A percentile compares a stretch with the other conserved stretches of the same genome.
These are phyloP conservation scores for Branchipolynoe longqiensis DNA, from an alignment of 2,888 invertebrate species.

Conservation along the genomic window DNA sequence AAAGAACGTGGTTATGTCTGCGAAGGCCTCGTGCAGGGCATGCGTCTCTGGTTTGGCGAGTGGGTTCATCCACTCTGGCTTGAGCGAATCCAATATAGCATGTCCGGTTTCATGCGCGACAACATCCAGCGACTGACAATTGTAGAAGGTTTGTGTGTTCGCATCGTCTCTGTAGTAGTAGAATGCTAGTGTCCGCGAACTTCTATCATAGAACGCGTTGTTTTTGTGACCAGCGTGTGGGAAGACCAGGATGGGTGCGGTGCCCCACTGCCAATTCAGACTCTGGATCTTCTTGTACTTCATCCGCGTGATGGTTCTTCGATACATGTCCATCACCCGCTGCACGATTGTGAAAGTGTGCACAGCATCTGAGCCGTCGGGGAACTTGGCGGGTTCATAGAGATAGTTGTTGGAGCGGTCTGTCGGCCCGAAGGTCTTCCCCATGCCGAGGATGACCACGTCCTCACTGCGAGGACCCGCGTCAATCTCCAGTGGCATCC, in stretches of 20 bases:
- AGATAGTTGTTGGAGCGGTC: conserved; percentile 49
- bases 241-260: conserved; percentile 17
- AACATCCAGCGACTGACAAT: conserved; percentile 29
- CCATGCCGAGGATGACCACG: conserved; percentile 24
- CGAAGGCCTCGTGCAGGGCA: conserved; percentile 53
- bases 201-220: conserved; percentile 43
- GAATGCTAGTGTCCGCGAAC: conserved; percentile 14
- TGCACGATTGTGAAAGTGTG: conserved; percentile 51
- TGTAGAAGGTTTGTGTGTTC: conserved; percentile 44
- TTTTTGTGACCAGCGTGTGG: conserved; percentile 37
- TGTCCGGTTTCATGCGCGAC: conserved; percentile 58
- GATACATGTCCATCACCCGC: conserved; percentile 47
- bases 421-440: conserved; percentile 40
- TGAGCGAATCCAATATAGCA: conserved; percentile 49
- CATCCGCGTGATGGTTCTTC: conserved; percentile 28
- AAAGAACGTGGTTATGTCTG: conserved; percentile 51
- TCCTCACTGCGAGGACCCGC: conserved; percentile 52
- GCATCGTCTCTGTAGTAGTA: conserved; percentile 32
- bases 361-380: conserved; percentile 39
- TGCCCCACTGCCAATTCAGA: conserved; percentile 55
- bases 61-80: conserved; percentile 8
- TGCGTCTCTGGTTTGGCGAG: conserved; percentile 19
- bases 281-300: conserved; percentile 14
- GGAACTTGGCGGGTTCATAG: conserved; percentile 14
- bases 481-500: conserved; percentile 45